Conservation (phyloP, 2,888 invertebrate species). For the Phragmatobia fuliginosa region DNA sequence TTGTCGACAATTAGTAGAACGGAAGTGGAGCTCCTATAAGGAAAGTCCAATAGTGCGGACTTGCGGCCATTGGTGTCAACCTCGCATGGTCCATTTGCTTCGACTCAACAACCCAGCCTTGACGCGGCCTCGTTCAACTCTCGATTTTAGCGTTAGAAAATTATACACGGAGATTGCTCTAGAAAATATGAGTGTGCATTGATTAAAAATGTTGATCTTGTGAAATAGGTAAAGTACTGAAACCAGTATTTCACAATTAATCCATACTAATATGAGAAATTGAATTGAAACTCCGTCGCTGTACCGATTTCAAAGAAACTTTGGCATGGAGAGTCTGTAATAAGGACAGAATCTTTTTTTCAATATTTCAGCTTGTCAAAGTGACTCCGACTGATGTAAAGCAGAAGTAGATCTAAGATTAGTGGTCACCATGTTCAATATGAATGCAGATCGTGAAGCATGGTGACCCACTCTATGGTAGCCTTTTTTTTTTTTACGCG, state of each 20-base stretch:
- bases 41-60: conserved; percentile 66
- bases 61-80: conserved; percentile 67
- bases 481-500: too few relatives aligned
- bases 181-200: conserved; percentile 1
- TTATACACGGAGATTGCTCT: conserved; percentile 16
- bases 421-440: too few relatives aligned
- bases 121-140: conserved; percentile 52
- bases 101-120: conserved; percentile 62
- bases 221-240: background rate
- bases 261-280: background rate
- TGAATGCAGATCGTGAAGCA: too few relatives aligned
- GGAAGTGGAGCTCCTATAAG: conserved; percentile 65
- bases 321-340: too few relatives aligned
- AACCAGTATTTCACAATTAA: background rate
- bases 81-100: conserved; percentile 65
- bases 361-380: too few relatives aligned
- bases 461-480: too few relatives aligned
- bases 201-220: background rate
- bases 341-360: too few relatives aligned
- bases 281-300: too few relatives aligned
- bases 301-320: too few relatives aligned
- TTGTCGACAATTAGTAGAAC: conserved; percentile 59
- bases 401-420: too few relatives aligned
- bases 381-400: too few relatives aligned
- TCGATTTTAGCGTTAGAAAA: conserved; percentile 34